Percentiles rank a stretch among this genome's conserved stretches.
Evolutionary conservation across 2,113 vertebrate genomes (phyloP).

Genomic region (Thymallus thymallus): DNA sequence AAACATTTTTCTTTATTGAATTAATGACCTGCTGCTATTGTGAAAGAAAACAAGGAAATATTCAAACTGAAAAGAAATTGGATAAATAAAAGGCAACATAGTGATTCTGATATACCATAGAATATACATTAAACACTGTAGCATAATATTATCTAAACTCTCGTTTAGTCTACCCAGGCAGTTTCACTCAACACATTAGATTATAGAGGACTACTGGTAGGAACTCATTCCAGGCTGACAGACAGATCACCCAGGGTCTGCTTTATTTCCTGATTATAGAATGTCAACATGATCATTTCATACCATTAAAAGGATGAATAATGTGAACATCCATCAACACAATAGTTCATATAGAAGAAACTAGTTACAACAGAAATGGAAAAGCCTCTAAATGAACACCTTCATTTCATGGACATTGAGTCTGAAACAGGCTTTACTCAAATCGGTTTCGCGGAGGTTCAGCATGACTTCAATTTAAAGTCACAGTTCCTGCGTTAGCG

Average conservation of each 20-base stretch:
- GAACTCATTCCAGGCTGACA: not conserved
- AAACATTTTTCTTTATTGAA: slow-evolving; percentile 3
- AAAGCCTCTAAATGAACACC: not conserved
- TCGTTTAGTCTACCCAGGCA: slow-evolving; percentile 18
- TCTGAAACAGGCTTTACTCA: no score
- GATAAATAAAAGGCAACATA: slow-evolving; percentile 5
- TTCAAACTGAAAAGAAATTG: not conserved
- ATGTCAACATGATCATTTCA: slow-evolving; percentile 19
- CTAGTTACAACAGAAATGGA: slow-evolving; percentile 12
- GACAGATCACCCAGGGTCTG: no score
- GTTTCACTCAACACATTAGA: slow-evolving; percentile 17
- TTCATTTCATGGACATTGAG: not conserved
- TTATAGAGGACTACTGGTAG: slow-evolving; percentile 3
- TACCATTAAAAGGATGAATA: slow-evolving; percentile 11
- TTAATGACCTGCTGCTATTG: not conserved
- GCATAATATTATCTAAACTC: slow-evolving; percentile 9
- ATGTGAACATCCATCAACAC: slow-evolving; percentile 22
- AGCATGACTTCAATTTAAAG: no score
- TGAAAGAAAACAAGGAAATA: no score
- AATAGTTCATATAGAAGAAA: slow-evolving; percentile 13
- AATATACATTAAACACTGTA: slow-evolving; percentile 13
- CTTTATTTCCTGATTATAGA: not conserved
- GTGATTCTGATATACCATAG: not conserved
- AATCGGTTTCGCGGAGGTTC: no score
- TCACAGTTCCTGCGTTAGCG: no score